A percentile compares a stretch with the other conserved stretches of the same genome.
Evolutionary conservation across 1,140 invertebrate genomes (phyloP).

Genomic region (Galendromus occidentalis): DNA sequence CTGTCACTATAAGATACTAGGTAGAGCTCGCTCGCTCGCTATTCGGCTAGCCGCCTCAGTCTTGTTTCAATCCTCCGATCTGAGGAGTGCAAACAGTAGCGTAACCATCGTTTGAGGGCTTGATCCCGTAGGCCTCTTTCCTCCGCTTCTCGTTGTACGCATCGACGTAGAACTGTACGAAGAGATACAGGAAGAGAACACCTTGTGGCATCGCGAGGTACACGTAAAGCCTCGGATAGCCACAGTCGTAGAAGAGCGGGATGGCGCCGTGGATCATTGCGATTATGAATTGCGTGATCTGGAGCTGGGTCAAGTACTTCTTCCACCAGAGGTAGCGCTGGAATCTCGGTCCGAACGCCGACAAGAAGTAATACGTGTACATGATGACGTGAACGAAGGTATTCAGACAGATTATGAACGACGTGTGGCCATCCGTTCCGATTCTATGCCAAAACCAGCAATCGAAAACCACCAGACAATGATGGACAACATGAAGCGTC

Average conservation of each 20-base stretch:
- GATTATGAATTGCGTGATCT: conserved; percentile 28
- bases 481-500: conserved; percentile 81
- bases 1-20: too few species aligned
- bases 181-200: conserved; percentile 13
- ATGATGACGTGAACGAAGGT: conserved; percentile 39
- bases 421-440: conserved; percentile 21
- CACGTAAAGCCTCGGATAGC: conserved; percentile 13
- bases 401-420: conserved; percentile 32
- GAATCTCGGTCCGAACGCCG: conserved; percentile 34
- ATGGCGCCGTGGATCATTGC: conserved; percentile 12
- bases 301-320: conserved; percentile 35
- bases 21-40: too few species aligned
- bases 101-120: background rate
- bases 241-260: conserved; percentile 11
- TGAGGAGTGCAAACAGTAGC: background rate
- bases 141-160: background rate
- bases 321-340: conserved; percentile 40
- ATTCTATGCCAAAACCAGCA: conserved; percentile 11
- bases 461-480: conserved; percentile 25
- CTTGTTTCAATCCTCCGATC: background rate
- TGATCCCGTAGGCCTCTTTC: background rate
- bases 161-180: conserved; percentile 14
- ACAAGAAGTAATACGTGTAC: conserved; percentile 37
- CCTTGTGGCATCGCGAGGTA: conserved; percentile 13
- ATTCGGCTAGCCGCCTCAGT: background rate